Evolutionary conservation across 2,797 vertebrate genomes (phyloP).

Genomic region (Psittacula derbiana): DNA sequence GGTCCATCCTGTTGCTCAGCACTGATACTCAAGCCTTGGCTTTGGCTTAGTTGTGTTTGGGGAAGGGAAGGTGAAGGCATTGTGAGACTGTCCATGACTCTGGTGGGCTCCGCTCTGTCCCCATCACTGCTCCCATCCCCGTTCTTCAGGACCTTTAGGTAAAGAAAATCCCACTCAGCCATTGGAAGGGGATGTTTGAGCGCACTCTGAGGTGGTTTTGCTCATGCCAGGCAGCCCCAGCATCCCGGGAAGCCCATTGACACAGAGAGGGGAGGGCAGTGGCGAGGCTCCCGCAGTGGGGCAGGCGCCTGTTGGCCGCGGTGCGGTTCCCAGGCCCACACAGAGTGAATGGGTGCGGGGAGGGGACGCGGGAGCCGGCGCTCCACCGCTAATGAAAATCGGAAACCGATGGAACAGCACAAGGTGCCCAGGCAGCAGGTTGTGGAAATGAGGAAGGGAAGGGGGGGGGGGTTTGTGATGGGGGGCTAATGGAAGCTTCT

Average conservation of each 20-base stretch:
- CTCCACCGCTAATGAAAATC: constrained; percentile 78
- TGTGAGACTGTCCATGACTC: neutral
- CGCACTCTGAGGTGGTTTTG: neutral
- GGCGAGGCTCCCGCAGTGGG: neutral
- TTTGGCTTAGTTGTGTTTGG: neutral
- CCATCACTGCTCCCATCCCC: neutral
- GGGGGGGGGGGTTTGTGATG: neutral
- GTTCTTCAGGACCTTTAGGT: neutral
- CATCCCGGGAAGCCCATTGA: neutral
- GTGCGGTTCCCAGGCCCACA: neutral
- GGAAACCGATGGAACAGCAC: constrained; percentile 75
- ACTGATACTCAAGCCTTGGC: neutral
- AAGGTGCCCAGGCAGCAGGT: constrained; percentile 80
- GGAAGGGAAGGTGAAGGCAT: neutral
- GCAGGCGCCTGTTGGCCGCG: neutral
- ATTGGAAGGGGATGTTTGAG: neutral
- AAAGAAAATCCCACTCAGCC: neutral
- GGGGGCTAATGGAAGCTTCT: constrained; percentile 79
- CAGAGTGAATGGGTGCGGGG: neutral
- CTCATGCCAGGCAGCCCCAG: neutral
- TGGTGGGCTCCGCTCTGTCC: neutral
- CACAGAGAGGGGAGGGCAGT: neutral
- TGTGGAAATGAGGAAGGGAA: constrained; percentile 74
- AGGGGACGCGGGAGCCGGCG: constrained; percentile 32
- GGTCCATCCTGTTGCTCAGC: neutral